Evolutionary conservation across 2,888 invertebrate genomes (phyloP).

Genomic region (Tenthredo mesomela): DNA sequence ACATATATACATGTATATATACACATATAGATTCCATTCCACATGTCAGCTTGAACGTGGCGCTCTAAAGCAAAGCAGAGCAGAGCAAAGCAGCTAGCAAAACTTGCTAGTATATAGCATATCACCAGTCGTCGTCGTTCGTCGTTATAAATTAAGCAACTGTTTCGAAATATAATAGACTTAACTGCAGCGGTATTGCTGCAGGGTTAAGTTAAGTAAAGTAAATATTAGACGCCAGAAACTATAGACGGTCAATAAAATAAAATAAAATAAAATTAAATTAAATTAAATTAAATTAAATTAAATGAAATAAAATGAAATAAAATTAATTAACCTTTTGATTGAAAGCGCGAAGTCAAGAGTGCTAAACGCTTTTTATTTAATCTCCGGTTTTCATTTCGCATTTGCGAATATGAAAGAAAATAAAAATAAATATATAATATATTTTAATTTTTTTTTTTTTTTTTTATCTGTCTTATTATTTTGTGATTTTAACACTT

Average conservation of each 20-base stretch:
- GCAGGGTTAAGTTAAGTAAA: background rate
- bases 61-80: background rate
- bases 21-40: background rate
- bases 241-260: background rate
- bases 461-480: too few species aligned
- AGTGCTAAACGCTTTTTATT: background rate
- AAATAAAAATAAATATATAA: too few species aligned
- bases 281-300: background rate
- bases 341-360: background rate
- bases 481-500: background rate
- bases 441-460: too few species aligned
- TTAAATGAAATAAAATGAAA: background rate
- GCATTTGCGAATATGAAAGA: too few species aligned
- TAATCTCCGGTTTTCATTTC: background rate
- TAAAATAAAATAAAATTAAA: background rate
- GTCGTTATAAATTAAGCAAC: slow-evolving; percentile 21
- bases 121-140: background rate
- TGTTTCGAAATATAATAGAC: slow-evolving; percentile 10
- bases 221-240: background rate
- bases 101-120: background rate
- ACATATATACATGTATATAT: too few species aligned
- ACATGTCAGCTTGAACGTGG: background rate
- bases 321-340: background rate
- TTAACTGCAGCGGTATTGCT: background rate
- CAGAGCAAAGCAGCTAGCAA: background rate